These are phyloP conservation scores for Ceratoteleas bidentatus DNA, from an alignment of 1,140 invertebrate genomes.

Conservation along the genomic window DNA sequence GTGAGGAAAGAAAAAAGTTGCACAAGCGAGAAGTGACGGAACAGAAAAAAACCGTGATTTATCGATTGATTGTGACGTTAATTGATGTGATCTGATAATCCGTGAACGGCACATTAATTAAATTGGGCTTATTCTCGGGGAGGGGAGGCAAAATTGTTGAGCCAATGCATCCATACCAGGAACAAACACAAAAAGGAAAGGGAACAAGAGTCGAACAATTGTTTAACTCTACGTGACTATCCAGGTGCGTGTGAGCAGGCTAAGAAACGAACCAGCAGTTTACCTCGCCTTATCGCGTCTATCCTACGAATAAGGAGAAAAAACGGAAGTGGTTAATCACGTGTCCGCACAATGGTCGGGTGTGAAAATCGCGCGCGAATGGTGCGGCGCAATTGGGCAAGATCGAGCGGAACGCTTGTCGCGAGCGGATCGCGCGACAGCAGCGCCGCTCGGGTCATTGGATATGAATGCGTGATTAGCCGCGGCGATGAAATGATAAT, in stretches of 20 bases:
- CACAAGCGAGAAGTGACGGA: too few relatives aligned
- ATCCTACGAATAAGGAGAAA: conserved; percentile 36
- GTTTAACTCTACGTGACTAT: conserved; percentile 1
- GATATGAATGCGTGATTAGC: conserved; percentile 55
- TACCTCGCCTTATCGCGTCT: conserved; percentile 31
- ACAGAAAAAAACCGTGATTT: too few relatives aligned
- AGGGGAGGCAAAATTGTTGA: too few relatives aligned
- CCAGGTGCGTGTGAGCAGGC: conserved; percentile 4
- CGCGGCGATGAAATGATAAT: conserved; percentile 48
- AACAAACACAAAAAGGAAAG: not conserved
- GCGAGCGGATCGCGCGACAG: conserved; percentile 20
- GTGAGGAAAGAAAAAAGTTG: too few relatives aligned
- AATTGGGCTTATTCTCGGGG: too few relatives aligned
- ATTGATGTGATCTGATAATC: too few relatives aligned
- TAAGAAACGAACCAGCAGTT: conserved; percentile 17
- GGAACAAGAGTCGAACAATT: not conserved
- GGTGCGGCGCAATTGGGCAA: too few relatives aligned
- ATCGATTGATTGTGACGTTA: too few relatives aligned
- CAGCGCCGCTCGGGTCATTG: conserved; percentile 32
- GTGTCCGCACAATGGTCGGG: conserved; percentile 1
- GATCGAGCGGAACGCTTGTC: conserved; percentile 12
- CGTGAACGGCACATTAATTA: too few relatives aligned
- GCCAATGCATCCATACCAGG: too few relatives aligned
- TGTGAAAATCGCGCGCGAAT: conserved; percentile 4
- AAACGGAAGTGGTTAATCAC: conserved; percentile 22